Evolutionary conservation across 1,140 invertebrate species (phyloP), one percentile per base, ranked within the genome.

Genomic region (Drosophila elegans): DNA sequence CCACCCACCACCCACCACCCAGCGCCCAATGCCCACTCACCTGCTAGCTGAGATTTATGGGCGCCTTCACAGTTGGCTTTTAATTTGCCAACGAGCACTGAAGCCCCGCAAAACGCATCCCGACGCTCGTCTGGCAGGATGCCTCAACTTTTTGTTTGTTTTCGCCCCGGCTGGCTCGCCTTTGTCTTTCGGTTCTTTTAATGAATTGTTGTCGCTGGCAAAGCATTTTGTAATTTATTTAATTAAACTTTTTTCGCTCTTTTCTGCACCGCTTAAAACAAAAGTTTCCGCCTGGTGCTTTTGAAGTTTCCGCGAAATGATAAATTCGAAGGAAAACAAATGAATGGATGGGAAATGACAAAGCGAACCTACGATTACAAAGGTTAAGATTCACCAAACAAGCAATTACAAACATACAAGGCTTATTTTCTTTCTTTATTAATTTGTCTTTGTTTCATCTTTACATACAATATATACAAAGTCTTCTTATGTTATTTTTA

Each of bases 171-270:
- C 60, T 46, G 68, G 56, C 66, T 74, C 60, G 45, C 75, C 64
- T 72, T 83, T 71, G 52, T 75, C 52, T 41, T 83, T 34, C 45
- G 61, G 55, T 57, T 32, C 36, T 63, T 60, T 61, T 62, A 81
- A 78, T 56, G 60, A 67, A 74, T 88, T 82, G 63, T 88, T 88
- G 74, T 72, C 78, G 55, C 62, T 74, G 62, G 75, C 79, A 83
- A 86, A 86, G 83, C 71, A 88, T 86, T 88, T 79, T 88, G 75
- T 83, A 88, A 86, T 86, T 88, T 88, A 88, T 86, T 86, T 86
- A 86, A 86, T 83, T 86, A 78, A 71, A 88, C 83, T 83, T 82
- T 78, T 83, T 46, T 79, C 29, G 52, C 44, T 56, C 54, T 61
- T 73, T 57, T 62, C 61, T 73, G 69, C 44, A 79, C 64, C 64